Percentiles rank a stretch among this genome's conserved stretches.
These are phyloP conservation scores for Ictidomys tridecemlineatus DNA, from an alignment of 2,113 vertebrate species.

Conservation along the genomic window DNA sequence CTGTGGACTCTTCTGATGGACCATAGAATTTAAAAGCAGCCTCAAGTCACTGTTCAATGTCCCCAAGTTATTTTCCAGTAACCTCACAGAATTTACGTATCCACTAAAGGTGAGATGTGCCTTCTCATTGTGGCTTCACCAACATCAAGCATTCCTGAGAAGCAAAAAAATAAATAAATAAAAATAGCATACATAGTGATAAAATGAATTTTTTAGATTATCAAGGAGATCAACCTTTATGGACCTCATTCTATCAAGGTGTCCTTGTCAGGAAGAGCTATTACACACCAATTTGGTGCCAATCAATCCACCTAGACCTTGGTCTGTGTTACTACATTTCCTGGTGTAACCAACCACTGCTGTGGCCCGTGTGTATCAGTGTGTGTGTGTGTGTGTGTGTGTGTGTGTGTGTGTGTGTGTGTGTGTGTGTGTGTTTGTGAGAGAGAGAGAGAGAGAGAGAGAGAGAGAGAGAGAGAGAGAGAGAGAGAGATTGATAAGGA, in stretches of 20 bases:
- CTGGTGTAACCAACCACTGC: rapidly evolving
- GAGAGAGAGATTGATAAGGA: too few relatives aligned
- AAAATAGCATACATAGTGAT: background rate
- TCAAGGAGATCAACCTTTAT: background rate
- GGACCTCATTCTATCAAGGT: background rate
- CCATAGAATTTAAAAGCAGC: background rate
- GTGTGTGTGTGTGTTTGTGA: background rate
- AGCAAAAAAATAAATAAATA: too few relatives aligned
- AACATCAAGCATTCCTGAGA: background rate
- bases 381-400: background rate
- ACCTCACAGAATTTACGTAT: background rate
- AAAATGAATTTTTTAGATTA: background rate
- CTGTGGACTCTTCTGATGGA: background rate
- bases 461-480: too few relatives aligned
- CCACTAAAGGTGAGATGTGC: background rate
- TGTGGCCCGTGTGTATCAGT: background rate
- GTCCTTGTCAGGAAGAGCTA: background rate
- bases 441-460: too few relatives aligned
- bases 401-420: background rate
- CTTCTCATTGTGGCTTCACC: background rate
- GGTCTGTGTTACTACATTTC: background rate
- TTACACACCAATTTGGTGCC: rapidly evolving
- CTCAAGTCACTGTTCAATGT: background rate
- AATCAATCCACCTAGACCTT: background rate
- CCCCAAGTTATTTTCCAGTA: background rate